These are phyloP conservation scores for Bombus cullumanus DNA, from an alignment of 1,140 invertebrate species.

Conservation along the genomic window DNA sequence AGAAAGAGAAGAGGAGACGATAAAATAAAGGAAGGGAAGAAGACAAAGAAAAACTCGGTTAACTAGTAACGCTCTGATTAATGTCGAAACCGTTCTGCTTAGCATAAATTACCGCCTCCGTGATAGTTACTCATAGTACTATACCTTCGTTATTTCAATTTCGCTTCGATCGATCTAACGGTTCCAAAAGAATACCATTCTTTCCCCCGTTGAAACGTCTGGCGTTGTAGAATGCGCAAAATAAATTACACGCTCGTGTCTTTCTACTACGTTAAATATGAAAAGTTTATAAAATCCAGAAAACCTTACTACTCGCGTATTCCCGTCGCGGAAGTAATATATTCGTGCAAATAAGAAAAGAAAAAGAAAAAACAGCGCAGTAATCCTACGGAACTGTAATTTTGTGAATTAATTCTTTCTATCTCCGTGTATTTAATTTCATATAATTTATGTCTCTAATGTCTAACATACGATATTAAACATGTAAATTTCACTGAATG, in stretches of 20 bases:
- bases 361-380: background rate
- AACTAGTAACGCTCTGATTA: slow-evolving; percentile 81
- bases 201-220: background rate
- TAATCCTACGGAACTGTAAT: background rate
- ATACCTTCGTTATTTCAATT: slow-evolving; percentile 39
- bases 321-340: background rate
- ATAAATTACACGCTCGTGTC: background rate
- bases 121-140: slow-evolving; percentile 3
- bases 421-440: background rate
- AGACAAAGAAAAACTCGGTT: slow-evolving; percentile 63
- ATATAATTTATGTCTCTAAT: background rate
- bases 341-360: background rate
- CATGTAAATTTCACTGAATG: no score
- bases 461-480: no score
- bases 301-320: background rate
- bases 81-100: slow-evolving; percentile 42
- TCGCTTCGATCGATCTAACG: slow-evolving; percentile 21
- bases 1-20: background rate
- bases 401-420: background rate
- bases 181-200: background rate
- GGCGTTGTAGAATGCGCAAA: background rate
- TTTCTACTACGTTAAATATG: background rate
- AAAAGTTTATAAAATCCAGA: background rate
- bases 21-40: slow-evolving; percentile 33
- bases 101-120: slow-evolving; percentile 26